These are phyloP conservation scores for Dyspetes luteomarginatus DNA, from an alignment of 2,888 invertebrate genomes.

Conservation along the genomic window DNA sequence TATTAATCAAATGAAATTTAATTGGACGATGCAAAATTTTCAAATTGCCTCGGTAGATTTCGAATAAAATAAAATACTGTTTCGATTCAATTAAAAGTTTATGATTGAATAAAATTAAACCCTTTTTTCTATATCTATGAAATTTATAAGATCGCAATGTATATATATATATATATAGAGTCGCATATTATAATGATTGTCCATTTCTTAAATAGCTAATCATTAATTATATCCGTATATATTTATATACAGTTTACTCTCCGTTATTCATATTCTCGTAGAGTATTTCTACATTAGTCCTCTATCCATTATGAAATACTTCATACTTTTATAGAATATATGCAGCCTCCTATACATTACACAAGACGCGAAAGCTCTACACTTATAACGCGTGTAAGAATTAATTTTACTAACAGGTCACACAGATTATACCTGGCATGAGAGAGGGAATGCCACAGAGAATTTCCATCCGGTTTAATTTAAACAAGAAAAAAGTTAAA, in stretches of 20 bases:
- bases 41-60: too few relatives aligned
- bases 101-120: not conserved
- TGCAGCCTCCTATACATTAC: not conserved
- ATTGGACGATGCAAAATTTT: too few relatives aligned
- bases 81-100: too few relatives aligned
- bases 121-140: not conserved
- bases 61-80: too few relatives aligned
- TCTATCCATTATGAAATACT: not conserved
- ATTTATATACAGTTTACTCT: not conserved
- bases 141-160: not conserved
- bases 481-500: not conserved
- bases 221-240: too few relatives aligned
- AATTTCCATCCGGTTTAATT: slow-evolving; percentile 26
- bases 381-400: slow-evolving; percentile 13
- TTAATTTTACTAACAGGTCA: slow-evolving; percentile 31
- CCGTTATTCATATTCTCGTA: not conserved
- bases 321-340: not conserved
- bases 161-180: not conserved
- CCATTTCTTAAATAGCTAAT: too few relatives aligned
- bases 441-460: slow-evolving; percentile 19
- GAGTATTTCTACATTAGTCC: not conserved
- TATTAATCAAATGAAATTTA: too few relatives aligned
- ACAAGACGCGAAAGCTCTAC: slow-evolving; percentile 16
- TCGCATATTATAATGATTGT: too few relatives aligned
- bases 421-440: not conserved